Evolutionary conservation across 2,888 invertebrate genomes (phyloP).

Genomic region (Itoplectis maculator): DNA sequence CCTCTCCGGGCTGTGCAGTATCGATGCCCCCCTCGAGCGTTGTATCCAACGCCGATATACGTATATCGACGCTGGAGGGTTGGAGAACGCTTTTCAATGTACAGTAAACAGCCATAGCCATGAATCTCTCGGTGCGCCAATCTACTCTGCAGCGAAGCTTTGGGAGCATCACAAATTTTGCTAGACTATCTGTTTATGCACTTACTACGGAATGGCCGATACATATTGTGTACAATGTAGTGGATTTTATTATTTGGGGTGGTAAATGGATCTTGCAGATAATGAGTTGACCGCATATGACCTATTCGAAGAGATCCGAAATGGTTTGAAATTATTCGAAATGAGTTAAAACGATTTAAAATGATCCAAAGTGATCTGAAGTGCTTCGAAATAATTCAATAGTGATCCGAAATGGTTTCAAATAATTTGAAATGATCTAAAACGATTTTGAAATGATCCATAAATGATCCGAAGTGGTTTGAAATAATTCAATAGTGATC

Average conservation of each 20-base stretch:
- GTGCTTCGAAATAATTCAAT: too few species aligned
- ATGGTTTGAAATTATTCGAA: too few species aligned
- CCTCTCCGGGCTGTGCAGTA: conserved; percentile 9
- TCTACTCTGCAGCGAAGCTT: conserved; percentile 6
- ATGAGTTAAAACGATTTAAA: too few species aligned
- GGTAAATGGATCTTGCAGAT: conserved; percentile 1
- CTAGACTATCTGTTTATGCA: neutral
- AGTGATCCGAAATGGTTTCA: too few species aligned
- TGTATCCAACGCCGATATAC: neutral
- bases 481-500: too few species aligned
- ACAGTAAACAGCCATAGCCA: conserved; percentile 9
- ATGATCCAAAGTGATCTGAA: too few species aligned
- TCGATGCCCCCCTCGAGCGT: conserved; percentile 27
- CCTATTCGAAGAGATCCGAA: too few species aligned
- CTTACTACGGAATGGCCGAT: neutral
- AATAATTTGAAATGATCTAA: too few species aligned
- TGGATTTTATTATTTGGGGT: neutral
- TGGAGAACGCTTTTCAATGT: conserved; percentile 25
- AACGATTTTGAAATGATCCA: too few species aligned
- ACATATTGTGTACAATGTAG: neutral
- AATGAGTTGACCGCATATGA: too few species aligned
- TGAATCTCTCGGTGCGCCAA: neutral
- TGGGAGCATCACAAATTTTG: conserved; percentile 34
- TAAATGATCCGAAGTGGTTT: too few species aligned
- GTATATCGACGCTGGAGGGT: neutral